Evolutionary conservation across 2,113 vertebrate genomes (phyloP).

Genomic region (Scartelaos histophorus): DNA sequence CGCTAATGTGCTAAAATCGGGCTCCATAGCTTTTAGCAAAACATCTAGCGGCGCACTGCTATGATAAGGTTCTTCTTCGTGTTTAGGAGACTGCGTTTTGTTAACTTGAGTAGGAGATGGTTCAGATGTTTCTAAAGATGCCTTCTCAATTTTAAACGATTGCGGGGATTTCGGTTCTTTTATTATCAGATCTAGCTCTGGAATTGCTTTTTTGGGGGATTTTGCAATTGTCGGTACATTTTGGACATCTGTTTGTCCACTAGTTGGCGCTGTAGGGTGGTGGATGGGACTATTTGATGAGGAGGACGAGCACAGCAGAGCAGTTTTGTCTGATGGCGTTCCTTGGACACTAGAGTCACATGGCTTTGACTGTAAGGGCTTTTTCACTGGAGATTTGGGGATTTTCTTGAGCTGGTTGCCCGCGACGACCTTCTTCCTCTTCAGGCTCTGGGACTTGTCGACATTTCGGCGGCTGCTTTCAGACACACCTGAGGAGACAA

Average conservation of each 20-base stretch:
- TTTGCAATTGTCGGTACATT: conserved; percentile 53
- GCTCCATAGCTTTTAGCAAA: conserved; percentile 96
- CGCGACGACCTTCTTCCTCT: conserved; percentile 94
- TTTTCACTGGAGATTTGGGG: conserved; percentile 94
- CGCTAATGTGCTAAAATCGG: conserved; percentile 90
- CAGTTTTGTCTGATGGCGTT: conserved; percentile 68
- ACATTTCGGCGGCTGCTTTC: conserved; percentile 82
- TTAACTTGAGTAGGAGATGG: conserved; percentile 59
- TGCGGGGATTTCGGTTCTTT: conserved; percentile 72
- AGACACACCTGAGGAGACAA: conserved; percentile 75
- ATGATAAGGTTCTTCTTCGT: conserved; percentile 75
- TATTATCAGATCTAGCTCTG: conserved; percentile 64
- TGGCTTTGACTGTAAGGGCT: conserved; percentile 82
- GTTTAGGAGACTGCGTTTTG: conserved; percentile 74
- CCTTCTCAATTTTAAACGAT: conserved; percentile 58
- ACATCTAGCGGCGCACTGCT: conserved; percentile 89
- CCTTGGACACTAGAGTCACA: conserved; percentile 58
- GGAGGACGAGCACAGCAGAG: conserved; percentile 59
- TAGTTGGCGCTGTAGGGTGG: conserved; percentile 52
- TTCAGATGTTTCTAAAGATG: conserved; percentile 49
- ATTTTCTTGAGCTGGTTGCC: conserved; percentile 96
- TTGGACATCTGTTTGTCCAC: conserved; percentile 71
- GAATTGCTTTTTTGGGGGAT: conserved; percentile 50
- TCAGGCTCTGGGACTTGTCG: conserved; percentile 90
- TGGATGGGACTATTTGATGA: conserved; percentile 57